Conservation (phyloP, 2,888 invertebrate genomes). For the Xylocampa areola region DNA sequence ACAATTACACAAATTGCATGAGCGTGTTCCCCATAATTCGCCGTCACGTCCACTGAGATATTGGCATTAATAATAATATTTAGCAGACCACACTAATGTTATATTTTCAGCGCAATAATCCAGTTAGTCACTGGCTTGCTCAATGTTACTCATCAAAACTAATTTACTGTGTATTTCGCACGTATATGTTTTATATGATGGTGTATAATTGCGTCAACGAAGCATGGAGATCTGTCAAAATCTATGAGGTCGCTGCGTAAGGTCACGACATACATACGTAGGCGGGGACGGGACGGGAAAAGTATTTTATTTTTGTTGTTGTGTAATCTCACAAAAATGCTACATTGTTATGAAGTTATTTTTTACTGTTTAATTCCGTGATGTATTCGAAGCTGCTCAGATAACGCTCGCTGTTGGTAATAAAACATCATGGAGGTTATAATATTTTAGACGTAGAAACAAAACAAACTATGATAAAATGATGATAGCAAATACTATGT, state of each 20-base stretch:
- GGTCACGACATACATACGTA: slow-evolving; percentile 39
- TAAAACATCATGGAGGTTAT: neutral
- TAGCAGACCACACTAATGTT: slow-evolving; percentile 54
- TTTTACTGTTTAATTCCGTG: slow-evolving; percentile 20
- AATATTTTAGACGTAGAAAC: neutral
- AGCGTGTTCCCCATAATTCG: slow-evolving; percentile 22
- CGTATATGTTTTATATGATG: slow-evolving; percentile 10
- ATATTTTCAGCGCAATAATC: slow-evolving; percentile 68
- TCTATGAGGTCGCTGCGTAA: slow-evolving; percentile 34
- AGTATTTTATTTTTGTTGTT: slow-evolving; percentile 44
- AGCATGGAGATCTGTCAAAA: slow-evolving; percentile 40
- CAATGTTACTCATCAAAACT: slow-evolving; percentile 61
- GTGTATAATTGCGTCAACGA: slow-evolving; percentile 20
- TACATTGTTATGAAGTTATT: slow-evolving; percentile 34
- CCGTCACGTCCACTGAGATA: slow-evolving; percentile 13
- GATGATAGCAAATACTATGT: neutral
- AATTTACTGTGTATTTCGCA: slow-evolving; percentile 14
- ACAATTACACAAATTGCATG: slow-evolving; percentile 42
- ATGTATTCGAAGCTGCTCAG: slow-evolving; percentile 7
- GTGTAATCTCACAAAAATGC: slow-evolving; percentile 20
- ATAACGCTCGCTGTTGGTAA: neutral
- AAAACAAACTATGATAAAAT: neutral
- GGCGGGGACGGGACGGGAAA: slow-evolving; percentile 42
- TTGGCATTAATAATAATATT: slow-evolving; percentile 34
- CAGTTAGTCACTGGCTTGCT: slow-evolving; percentile 66